Evolutionary conservation across 2,888 invertebrate species (phyloP), one percentile per base, ranked within the genome.

Genomic region (Formica aserva): DNA sequence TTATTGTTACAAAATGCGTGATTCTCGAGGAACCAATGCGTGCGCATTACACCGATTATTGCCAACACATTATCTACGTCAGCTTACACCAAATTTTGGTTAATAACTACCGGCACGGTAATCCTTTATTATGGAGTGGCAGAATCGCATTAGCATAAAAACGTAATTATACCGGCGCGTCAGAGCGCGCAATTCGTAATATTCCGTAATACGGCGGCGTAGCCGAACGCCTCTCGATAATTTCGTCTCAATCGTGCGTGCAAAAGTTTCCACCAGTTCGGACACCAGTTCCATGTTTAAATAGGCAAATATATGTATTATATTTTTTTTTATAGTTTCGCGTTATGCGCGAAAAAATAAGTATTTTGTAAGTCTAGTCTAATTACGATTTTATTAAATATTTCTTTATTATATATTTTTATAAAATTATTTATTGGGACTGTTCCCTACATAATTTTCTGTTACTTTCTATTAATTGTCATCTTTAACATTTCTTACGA

Each of bases 121-220:
- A 91, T 90, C 88, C 88, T 91, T 90, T 89, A 87, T 83, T 86
- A 89, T 84, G 81, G 69, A 81, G 65, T 75, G 69, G 65, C 48
- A 71, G 82, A 87, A 86, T 76, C 72, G 85, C 83, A 89, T 91
- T 87, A 88, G 88, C 89, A 90, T 88, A 90, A 88, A 91, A 91
- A 91, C 84, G 71, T 89, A 89, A 91, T 90, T 86, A 90, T 85
- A 76, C 85, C 52, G 84, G 76, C 83, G 83, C 85, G 66, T 88
- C 86, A 83, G 82, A 85, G 85, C 74, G 88, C 83, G 82, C 78
- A 80, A 78, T 81, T 84, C 81, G 83, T 88, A 90, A 90, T 86
- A 88, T 88, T 86, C 88, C 69, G 76, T 86, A 88, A 85, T 85
- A 88, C 77, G 74, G 69, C 41, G 63, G 65, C 75, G 63, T 82